Conservation (phyloP, 2,888 invertebrate genomes). For the Heliconius erato region DNA sequence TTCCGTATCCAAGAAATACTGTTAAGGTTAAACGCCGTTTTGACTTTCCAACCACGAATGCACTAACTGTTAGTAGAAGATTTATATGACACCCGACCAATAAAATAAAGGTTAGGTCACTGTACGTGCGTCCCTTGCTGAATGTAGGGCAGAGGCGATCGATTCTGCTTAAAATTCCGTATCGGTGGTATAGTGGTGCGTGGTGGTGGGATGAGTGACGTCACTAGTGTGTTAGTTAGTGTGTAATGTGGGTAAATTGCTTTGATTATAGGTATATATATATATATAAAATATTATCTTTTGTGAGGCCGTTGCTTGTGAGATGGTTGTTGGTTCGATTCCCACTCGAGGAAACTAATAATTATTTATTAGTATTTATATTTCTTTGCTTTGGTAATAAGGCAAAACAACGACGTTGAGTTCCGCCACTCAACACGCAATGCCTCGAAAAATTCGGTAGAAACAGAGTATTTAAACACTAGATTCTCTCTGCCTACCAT, state of each 20-base stretch:
- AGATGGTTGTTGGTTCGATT: too few species aligned
- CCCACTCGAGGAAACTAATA: too few species aligned
- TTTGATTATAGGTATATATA: background rate
- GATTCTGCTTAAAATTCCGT: constrained; percentile 79
- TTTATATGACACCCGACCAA: constrained; percentile 56
- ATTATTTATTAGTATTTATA: too few species aligned
- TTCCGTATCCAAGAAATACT: constrained; percentile 18
- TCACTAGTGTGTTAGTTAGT: constrained; percentile 41
- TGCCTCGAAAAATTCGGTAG: too few species aligned
- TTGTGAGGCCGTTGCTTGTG: background rate
- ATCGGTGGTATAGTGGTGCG: constrained; percentile 64
- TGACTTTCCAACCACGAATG: constrained; percentile 57
- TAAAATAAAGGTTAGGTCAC: constrained; percentile 53
- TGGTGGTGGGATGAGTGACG: constrained; percentile 58
- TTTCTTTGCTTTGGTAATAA: too few species aligned
- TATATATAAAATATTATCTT: background rate
- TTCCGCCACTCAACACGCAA: too few species aligned
- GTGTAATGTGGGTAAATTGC: background rate
- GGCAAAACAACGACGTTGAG: too few species aligned
- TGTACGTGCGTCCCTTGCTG: constrained; percentile 53
- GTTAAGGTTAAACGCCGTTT: constrained; percentile 60
- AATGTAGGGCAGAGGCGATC: constrained; percentile 74
- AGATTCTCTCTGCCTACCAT: too few species aligned
- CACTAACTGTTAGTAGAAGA: constrained; percentile 54
- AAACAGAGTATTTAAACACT: too few species aligned